A percentile compares a stretch with the other conserved stretches of the same genome.
phyloP scores from a whole-genome alignment of 2,797 vertebrate genomes.

The Sarcoramphus papa region DNA sequence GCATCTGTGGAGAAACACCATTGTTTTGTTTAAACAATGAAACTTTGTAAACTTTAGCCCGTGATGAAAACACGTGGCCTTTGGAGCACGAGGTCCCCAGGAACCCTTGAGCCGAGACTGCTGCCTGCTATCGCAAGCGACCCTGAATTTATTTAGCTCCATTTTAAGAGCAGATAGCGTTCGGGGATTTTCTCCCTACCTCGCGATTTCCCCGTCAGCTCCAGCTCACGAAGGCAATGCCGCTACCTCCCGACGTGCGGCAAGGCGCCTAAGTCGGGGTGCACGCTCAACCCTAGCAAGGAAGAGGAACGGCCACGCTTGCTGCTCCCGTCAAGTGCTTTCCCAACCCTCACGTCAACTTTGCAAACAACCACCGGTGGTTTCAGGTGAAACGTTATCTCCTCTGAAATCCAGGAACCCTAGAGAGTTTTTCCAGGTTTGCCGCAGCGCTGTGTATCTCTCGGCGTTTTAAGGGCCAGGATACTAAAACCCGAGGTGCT shows the following conservation, averaged over 20 bases:
- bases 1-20: neutral
- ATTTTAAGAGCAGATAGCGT: neutral
- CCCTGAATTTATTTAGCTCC: neutral
- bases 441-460: too few species aligned
- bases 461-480: neutral
- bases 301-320: neutral
- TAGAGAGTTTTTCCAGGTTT: neutral
- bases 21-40: neutral
- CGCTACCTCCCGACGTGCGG: fast-evolving
- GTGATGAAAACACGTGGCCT: neutral
- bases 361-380: neutral
- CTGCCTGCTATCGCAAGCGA: neutral
- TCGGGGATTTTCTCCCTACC: neutral
- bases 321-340: neutral
- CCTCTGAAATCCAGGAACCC: neutral
- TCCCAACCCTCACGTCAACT: fast-evolving
- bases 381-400: neutral
- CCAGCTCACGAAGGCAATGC: neutral
- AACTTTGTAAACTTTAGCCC: neutral
- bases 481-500: neutral
- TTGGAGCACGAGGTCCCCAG: neutral
- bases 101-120: neutral
- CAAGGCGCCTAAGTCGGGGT: neutral
- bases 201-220: fast-evolving
- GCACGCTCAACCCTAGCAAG: too few species aligned